phyloP scores from a whole-genome alignment of 2,113 vertebrate genomes.

The Rissa tridactyla region DNA sequence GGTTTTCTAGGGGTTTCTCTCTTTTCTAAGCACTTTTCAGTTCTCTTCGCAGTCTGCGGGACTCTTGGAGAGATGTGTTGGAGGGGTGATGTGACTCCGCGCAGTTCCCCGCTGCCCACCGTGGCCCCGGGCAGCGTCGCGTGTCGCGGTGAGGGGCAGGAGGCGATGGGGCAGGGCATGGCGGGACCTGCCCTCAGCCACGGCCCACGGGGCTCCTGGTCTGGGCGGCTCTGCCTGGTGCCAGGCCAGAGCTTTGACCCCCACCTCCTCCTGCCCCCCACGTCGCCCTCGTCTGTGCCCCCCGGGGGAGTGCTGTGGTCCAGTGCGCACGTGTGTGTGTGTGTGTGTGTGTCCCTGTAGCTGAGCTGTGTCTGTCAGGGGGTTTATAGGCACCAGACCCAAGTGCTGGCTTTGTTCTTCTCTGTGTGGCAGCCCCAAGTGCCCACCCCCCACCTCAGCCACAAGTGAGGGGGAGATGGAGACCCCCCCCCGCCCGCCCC shows the following conservation, averaged over 20 bases:
- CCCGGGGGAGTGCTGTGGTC: background rate
- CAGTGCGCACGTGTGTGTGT: background rate
- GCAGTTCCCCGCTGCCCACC: background rate
- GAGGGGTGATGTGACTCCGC: fast-evolving
- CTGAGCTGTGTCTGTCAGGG: slow-evolving; percentile 17
- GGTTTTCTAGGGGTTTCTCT: slow-evolving; percentile 27
- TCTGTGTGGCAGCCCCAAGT: background rate
- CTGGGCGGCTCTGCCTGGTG: background rate
- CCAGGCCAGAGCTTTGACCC: background rate
- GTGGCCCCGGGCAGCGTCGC: background rate
- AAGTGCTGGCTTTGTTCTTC: slow-evolving; percentile 17
- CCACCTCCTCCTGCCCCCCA: background rate
- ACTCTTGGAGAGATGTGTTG: background rate
- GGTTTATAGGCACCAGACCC: background rate
- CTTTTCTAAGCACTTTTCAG: slow-evolving; percentile 31
- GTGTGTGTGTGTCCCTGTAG: background rate
- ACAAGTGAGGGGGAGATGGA: background rate
- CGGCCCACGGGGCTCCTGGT: background rate
- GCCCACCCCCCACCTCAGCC: background rate
- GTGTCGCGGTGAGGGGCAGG: background rate
- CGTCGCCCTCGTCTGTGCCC: background rate
- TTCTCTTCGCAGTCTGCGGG: background rate
- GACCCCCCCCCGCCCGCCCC: background rate
- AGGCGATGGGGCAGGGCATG: background rate
- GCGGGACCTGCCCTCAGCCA: slow-evolving; percentile 2